These are phyloP conservation scores for Drosophila bipectinata DNA, from an alignment of 1,140 invertebrate species.

Conservation along the genomic window DNA sequence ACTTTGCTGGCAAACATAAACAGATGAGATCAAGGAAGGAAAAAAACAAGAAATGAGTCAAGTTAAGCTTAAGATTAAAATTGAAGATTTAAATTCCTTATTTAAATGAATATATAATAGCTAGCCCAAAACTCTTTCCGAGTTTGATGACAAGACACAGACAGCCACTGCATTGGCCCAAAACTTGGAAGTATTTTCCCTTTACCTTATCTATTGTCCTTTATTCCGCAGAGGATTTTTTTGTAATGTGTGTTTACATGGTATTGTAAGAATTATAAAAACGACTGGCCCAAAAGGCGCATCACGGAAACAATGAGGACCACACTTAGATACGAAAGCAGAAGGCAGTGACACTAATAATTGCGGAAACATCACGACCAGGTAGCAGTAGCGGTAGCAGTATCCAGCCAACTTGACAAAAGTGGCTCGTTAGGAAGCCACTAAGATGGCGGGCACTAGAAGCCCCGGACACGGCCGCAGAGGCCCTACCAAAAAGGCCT, in stretches of 20 bases:
- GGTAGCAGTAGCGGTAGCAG: conserved; percentile 22
- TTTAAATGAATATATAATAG: neutral
- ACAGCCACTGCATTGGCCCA: neutral
- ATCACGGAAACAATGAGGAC: conserved; percentile 72
- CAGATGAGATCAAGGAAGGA: neutral
- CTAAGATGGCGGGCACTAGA: conserved; percentile 54
- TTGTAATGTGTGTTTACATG: conserved; percentile 36
- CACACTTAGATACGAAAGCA: conserved; percentile 65
- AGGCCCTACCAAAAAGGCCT: conserved; percentile 48
- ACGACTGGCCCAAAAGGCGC: conserved; percentile 75
- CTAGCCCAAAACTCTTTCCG: neutral
- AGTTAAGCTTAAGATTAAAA: neutral
- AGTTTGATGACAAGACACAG: neutral
- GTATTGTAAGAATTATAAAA: conserved; percentile 72
- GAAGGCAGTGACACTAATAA: conserved; percentile 64
- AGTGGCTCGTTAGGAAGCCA: conserved; percentile 64
- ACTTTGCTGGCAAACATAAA: conserved; percentile 19
- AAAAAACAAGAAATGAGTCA: conserved; percentile 11
- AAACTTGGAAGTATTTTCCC: conserved; percentile 20
- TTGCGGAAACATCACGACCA: conserved; percentile 74
- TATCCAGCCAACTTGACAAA: conserved; percentile 65
- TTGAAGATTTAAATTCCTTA: neutral
- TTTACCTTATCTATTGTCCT: conserved; percentile 25
- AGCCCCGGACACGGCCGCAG: neutral
- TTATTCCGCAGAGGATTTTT: conserved; percentile 2